phyloP scores from a whole-genome alignment of 2,797 vertebrate species.

The Chelon auratus region DNA sequence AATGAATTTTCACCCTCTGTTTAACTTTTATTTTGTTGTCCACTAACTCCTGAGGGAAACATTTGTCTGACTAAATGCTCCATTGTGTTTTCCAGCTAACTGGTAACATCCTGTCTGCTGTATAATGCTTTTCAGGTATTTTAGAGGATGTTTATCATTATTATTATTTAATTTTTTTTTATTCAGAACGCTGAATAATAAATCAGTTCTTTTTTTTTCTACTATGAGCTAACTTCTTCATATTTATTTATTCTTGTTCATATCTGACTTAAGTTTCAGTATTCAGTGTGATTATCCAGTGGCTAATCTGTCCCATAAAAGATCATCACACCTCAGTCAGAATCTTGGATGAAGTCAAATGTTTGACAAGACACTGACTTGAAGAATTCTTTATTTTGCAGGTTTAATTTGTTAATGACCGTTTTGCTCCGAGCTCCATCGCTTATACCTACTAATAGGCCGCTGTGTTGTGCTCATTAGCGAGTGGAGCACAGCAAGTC shows the following conservation, averaged over 20 bases:
- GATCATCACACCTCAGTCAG: constrained; percentile 8
- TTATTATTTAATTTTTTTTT: background rate
- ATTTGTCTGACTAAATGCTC: background rate
- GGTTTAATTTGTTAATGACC: constrained; percentile 53
- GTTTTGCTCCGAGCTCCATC: constrained; percentile 46
- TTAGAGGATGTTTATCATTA: background rate
- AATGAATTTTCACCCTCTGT: too few species aligned
- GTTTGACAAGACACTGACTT: constrained; percentile 45
- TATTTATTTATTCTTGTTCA: background rate
- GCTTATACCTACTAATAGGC: constrained; percentile 64
- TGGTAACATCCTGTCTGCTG: background rate
- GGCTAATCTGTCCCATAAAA: background rate
- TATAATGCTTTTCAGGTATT: background rate
- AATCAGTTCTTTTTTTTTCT: background rate
- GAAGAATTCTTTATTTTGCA: constrained; percentile 58
- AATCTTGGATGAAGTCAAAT: constrained; percentile 25
- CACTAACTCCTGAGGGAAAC: constrained; percentile 3
- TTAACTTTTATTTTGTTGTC: background rate
- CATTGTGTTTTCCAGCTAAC: background rate
- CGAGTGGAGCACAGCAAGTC: constrained; percentile 50
- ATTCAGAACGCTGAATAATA: background rate
- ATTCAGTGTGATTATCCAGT: background rate
- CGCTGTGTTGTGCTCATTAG: constrained; percentile 73
- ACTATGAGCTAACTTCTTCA: background rate
- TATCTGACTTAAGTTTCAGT: background rate